A percentile compares a stretch with the other conserved stretches of the same genome.
Conservation (phyloP, 2,113 vertebrate genomes). For the Ornithorhynchus anatinus region DNA sequence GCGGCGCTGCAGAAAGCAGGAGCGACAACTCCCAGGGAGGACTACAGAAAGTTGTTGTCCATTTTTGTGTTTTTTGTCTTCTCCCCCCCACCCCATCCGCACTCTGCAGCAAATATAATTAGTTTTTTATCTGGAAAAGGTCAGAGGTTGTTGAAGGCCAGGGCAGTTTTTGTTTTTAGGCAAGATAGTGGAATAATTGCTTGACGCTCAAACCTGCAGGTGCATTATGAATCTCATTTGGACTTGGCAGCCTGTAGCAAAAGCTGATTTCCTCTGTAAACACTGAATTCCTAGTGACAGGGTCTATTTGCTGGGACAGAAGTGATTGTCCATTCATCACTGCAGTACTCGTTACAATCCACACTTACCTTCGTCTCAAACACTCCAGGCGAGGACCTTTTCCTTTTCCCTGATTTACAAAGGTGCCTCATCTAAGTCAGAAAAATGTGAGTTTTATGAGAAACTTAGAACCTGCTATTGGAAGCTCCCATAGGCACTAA, state of each 20-base stretch:
- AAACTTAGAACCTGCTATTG: too few relatives aligned
- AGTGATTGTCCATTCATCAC: slow-evolving; percentile 73
- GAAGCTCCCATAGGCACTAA: too few relatives aligned
- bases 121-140: slow-evolving; percentile 96
- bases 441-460: too few relatives aligned
- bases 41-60: slow-evolving; percentile 39
- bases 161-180: slow-evolving; percentile 85
- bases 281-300: slow-evolving; percentile 79
- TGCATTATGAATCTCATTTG: slow-evolving; percentile 86
- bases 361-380: slow-evolving; percentile 43
- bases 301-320: slow-evolving; percentile 78
- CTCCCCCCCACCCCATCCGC: too few relatives aligned
- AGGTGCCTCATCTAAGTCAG: too few relatives aligned
- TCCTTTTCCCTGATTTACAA: too few relatives aligned
- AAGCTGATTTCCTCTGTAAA: slow-evolving; percentile 72
- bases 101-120: slow-evolving; percentile 86
- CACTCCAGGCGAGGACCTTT: background rate
- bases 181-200: slow-evolving; percentile 90
- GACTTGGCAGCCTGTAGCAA: slow-evolving; percentile 77
- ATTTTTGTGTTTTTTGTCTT: too few relatives aligned
- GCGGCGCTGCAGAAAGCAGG: slow-evolving; percentile 75
- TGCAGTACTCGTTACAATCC: slow-evolving; percentile 62
- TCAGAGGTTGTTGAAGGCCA: slow-evolving; percentile 85
- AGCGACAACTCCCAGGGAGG: slow-evolving; percentile 75
- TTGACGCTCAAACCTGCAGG: slow-evolving; percentile 87